These are phyloP conservation scores for Neopipo cinnamomea DNA, from an alignment of 2,113 vertebrate genomes.

Conservation along the genomic window DNA sequence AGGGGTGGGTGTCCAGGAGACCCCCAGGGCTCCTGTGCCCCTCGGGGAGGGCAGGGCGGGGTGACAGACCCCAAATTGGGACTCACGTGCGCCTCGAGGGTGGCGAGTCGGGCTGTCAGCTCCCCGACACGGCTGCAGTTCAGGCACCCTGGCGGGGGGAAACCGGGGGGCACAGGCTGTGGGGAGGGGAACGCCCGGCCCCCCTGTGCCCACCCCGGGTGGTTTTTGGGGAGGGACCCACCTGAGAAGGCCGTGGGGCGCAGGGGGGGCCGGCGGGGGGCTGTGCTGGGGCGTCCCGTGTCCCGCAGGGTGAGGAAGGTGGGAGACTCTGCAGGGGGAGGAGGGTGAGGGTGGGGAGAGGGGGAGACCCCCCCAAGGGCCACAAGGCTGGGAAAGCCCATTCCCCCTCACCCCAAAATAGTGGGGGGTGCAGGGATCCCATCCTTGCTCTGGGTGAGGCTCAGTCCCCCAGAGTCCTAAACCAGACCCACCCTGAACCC, in stretches of 20 bases:
- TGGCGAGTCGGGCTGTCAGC: slow-evolving; percentile 79
- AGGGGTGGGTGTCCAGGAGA: not conserved
- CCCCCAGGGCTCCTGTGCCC: not conserved
- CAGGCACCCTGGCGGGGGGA: slow-evolving; percentile 77
- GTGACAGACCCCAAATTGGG: not conserved
- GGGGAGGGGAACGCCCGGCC: not conserved
- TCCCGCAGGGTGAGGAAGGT: not conserved
- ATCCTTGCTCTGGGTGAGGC: not conserved
- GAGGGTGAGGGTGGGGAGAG: not conserved
- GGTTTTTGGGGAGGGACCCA: not conserved
- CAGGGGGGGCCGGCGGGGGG: not conserved
- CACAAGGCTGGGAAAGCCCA: not conserved
- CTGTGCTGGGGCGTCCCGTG: rapidly evolving
- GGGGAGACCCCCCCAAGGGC: not conserved
- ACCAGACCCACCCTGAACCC: not conserved
- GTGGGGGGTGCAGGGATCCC: too few relatives aligned
- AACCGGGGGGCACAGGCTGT: rapidly evolving
- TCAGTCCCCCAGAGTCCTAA: not conserved
- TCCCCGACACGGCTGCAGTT: slow-evolving; percentile 89
- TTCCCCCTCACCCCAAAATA: not conserved
- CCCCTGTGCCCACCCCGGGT: not conserved
- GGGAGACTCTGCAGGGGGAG: not conserved
- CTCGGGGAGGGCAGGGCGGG: too few relatives aligned
- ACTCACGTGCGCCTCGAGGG: slow-evolving; percentile 85
- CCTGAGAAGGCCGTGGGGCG: slow-evolving; percentile 3